These are phyloP conservation scores for Gorsachius goisagi DNA, from an alignment of 2,113 vertebrate species.

Conservation along the genomic window DNA sequence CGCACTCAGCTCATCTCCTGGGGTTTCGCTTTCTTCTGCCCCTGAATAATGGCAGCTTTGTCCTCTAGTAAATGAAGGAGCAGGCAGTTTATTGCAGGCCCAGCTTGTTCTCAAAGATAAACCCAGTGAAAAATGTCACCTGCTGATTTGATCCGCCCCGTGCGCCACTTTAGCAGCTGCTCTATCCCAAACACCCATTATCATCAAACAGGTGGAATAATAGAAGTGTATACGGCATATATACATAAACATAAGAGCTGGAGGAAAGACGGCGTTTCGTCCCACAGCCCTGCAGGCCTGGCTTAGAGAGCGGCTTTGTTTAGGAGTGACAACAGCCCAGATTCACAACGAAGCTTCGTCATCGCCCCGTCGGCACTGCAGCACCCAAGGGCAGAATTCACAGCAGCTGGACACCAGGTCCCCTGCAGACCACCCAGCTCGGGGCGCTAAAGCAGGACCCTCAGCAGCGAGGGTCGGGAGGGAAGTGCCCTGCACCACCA, in stretches of 20 bases:
- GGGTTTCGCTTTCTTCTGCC: neutral
- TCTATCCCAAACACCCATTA: neutral
- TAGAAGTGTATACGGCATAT: neutral
- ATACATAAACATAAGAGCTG: neutral
- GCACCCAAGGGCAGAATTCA: neutral
- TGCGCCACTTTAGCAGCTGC: constrained; percentile 2
- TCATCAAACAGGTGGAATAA: neutral
- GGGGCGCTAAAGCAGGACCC: neutral
- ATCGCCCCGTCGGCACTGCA: fast-evolving
- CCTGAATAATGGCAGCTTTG: constrained; percentile 21
- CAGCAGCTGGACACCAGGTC: neutral
- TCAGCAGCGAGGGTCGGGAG: neutral
- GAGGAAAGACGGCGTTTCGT: neutral
- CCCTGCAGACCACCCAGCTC: neutral
- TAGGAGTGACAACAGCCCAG: neutral
- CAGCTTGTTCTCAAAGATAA: constrained; percentile 24
- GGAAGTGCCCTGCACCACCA: neutral
- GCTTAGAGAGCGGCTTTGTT: neutral
- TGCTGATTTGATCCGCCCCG: neutral
- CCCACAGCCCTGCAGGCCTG: neutral
- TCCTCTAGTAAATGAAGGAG: neutral
- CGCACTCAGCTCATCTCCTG: neutral
- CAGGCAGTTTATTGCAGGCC: neutral
- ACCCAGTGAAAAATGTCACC: constrained; percentile 31
- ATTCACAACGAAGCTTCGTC: neutral